Conservation (phyloP, 2,113 vertebrate genomes). For the Hippocampus comes region DNA sequence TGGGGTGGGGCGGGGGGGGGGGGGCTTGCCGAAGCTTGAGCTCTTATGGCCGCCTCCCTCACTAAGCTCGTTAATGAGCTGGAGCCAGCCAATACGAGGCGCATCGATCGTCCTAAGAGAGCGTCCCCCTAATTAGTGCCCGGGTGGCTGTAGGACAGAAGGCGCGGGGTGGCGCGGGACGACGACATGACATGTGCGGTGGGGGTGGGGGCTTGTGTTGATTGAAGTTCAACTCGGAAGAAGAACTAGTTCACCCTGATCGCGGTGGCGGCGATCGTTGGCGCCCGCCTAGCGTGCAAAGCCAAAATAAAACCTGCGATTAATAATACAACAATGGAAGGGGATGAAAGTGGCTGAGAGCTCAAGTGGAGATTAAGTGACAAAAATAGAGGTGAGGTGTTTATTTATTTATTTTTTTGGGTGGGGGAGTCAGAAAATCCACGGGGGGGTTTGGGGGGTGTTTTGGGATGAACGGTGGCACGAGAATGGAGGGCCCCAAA, state of each 20-base stretch:
- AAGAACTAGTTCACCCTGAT: neutral
- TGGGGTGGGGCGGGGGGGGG: neutral
- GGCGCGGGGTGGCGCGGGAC: slow-evolving; percentile 10
- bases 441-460: neutral
- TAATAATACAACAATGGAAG: slow-evolving; percentile 9
- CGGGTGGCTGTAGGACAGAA: slow-evolving; percentile 50
- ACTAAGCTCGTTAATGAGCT: slow-evolving; percentile 63
- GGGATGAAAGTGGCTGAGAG: slow-evolving; percentile 11
- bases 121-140: slow-evolving; percentile 63
- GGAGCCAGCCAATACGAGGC: slow-evolving; percentile 60
- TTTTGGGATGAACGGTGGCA: slow-evolving; percentile 1
- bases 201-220: neutral
- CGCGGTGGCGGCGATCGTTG: neutral
- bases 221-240: neutral
- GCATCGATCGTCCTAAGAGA: slow-evolving; percentile 63
- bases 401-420: neutral
- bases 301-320: slow-evolving; percentile 5
- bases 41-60: slow-evolving; percentile 50
- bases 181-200: neutral
- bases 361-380: neutral
- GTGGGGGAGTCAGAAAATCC: neutral
- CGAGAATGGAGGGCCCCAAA: slow-evolving; percentile 20
- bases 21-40: slow-evolving; percentile 14
- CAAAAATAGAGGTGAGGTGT: neutral
- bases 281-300: neutral